Conservation (phyloP, 1,140 invertebrate genomes). For the Hylyphantes graminicola region DNA sequence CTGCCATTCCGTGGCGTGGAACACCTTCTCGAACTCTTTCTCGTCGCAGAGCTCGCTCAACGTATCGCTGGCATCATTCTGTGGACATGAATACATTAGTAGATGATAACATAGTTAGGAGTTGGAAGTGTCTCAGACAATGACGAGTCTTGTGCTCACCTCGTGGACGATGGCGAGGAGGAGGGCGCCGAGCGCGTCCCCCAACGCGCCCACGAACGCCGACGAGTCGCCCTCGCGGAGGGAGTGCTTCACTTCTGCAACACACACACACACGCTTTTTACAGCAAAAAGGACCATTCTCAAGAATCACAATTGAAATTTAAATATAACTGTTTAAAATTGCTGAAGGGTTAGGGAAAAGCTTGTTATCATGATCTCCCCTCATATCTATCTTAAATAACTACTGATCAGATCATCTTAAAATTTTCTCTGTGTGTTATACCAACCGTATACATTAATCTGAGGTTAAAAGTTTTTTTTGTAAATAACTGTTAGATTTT, state of each 20-base stretch:
- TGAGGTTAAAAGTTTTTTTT: too few relatives aligned
- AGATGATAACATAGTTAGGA: not conserved
- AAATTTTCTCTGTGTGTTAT: too few relatives aligned
- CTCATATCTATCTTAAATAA: too few relatives aligned
- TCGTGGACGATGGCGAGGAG: slow-evolving; percentile 13
- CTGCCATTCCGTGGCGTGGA: slow-evolving; percentile 8
- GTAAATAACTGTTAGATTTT: too few relatives aligned
- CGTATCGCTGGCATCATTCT: not conserved
- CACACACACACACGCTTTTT: not conserved
- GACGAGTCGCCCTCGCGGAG: not conserved
- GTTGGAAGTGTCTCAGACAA: not conserved
- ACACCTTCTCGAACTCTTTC: not conserved
- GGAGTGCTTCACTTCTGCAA: slow-evolving; percentile 10
- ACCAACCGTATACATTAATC: too few relatives aligned
- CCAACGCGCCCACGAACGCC: not conserved
- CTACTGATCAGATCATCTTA: too few relatives aligned
- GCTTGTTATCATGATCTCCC: too few relatives aligned
- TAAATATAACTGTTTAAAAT: not conserved
- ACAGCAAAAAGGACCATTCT: not conserved
- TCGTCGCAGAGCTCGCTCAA: slow-evolving; percentile 5
- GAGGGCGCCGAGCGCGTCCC: slow-evolving; percentile 15
- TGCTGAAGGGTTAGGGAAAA: too few relatives aligned
- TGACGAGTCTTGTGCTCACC: not conserved
- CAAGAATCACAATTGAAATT: not conserved
- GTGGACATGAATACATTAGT: not conserved